Evolutionary conservation across 2,797 vertebrate species (phyloP), one percentile per base, ranked within the genome.

Genomic region (Pseudomugil gertrudae): DNA sequence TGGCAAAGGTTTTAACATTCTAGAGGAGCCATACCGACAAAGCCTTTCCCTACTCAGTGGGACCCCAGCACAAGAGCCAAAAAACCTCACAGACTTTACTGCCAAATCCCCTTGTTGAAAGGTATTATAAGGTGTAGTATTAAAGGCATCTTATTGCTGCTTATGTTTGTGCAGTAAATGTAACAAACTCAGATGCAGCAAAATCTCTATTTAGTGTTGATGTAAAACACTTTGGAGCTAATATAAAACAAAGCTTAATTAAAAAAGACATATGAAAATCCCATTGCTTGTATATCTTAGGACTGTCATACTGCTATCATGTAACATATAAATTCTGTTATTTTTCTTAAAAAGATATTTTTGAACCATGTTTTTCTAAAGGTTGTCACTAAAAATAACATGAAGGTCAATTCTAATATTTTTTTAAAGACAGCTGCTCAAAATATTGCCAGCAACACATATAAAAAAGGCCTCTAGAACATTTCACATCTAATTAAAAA

Each of bases 1-100:
- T 67, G 65, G 75, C 54, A 77, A 77, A 84, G 77, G 69, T 55
- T 84, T 80, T 9, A 21, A 66, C 74, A 81, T 63, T 40, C 78
- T 54, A 23, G 51, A 81, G 70, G 84, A 83, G 76, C 74, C 76
- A 82, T 58, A 69, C 17, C 65, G 71, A 66, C 57, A 76, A 70
- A 77, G 72, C 59, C 36, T 14, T 53, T 61, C 58, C 9, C 56
- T 60, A 60, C 72, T 68, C 48, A 66, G 57, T 45, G 11, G 71
- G 51, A 61, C 66, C 35, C 56, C 53, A 76, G 58, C 6, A 32
- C 47, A 52, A 55, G 47, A 29, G 48, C 54, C 23, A 30, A 52
- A 57, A 63, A 79, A 76, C 17, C 57, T 52, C 21, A 14, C 50
- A 74, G 47, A 70, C 53, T 32, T 64, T 53, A 45, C 15, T 30